Conservation (phyloP, 2,888 invertebrate species). For the Agonopterix arenella region DNA sequence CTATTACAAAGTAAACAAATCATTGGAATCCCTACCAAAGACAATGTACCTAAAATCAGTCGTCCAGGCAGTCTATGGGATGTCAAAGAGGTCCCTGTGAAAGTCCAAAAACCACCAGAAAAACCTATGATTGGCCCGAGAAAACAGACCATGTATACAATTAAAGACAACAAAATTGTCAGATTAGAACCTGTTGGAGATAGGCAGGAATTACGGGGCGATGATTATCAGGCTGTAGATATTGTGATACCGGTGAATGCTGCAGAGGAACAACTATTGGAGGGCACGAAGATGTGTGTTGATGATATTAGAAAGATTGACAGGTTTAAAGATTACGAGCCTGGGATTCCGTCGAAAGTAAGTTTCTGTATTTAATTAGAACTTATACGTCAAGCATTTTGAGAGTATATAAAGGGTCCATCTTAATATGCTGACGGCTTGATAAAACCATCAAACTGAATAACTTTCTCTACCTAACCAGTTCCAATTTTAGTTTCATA, state of each 20-base stretch:
- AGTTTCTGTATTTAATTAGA: not conserved
- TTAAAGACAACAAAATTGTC: conserved; percentile 69
- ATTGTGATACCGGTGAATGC: conserved; percentile 51
- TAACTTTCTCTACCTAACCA: too few relatives aligned
- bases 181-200: conserved; percentile 40
- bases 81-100: conserved; percentile 37
- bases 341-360: conserved; percentile 72
- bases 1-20: conserved; percentile 33
- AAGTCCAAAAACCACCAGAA: conserved; percentile 10
- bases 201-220: conserved; percentile 7
- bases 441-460: too few relatives aligned
- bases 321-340: conserved; percentile 70
- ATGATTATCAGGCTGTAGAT: conserved; percentile 48
- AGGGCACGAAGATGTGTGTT: conserved; percentile 64
- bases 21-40: conserved; percentile 15
- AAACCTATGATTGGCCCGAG: conserved; percentile 38
- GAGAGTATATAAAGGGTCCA: too few relatives aligned
- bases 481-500: too few relatives aligned
- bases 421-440: too few relatives aligned
- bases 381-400: too few relatives aligned
- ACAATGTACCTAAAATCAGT: conserved; percentile 17
- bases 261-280: conserved; percentile 52
- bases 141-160: conserved; percentile 62
- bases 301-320: conserved; percentile 74
- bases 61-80: conserved; percentile 64